Conservation (phyloP, 2,888 invertebrate genomes). For the Melitaea athalia region DNA sequence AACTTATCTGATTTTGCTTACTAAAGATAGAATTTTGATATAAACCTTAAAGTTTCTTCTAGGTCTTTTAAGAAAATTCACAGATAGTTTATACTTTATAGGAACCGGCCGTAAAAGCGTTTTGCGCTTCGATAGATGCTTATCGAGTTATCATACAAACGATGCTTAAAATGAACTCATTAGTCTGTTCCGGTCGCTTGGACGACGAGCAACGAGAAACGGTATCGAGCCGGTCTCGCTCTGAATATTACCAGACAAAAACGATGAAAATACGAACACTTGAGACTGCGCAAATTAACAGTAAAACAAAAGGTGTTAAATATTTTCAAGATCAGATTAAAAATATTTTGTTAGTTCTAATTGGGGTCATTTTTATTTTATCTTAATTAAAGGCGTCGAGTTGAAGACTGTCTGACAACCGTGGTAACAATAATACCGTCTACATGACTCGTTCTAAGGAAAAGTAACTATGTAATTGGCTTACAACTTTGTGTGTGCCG, state of each 20-base stretch:
- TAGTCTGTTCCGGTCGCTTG: conserved; percentile 63
- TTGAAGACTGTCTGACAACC: too few species aligned
- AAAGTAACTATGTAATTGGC: too few species aligned
- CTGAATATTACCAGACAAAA: conserved; percentile 61
- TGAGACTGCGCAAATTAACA: conserved; percentile 30
- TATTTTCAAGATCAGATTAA: background rate
- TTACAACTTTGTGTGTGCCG: too few species aligned
- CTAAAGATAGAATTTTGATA: too few species aligned
- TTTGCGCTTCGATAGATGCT: conserved; percentile 23
- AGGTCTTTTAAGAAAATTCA: too few species aligned
- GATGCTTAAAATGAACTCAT: conserved; percentile 57
- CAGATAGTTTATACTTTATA: too few species aligned
- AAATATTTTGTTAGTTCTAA: background rate
- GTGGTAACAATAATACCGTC: too few species aligned
- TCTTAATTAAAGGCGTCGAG: too few species aligned
- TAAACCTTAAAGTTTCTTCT: too few species aligned
- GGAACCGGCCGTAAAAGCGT: background rate
- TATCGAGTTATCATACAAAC: conserved; percentile 31
- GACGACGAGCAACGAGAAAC: conserved; percentile 53
- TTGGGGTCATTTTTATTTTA: background rate
- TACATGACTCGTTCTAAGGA: too few species aligned
- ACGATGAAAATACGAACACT: conserved; percentile 33
- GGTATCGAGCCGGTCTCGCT: conserved; percentile 70
- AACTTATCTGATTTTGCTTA: too few species aligned
- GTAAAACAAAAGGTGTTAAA: conserved; percentile 13